Base-by-base conservation (phyloP, 2,113 vertebrate genomes). In the Ploceus nigricollis region DNA sequence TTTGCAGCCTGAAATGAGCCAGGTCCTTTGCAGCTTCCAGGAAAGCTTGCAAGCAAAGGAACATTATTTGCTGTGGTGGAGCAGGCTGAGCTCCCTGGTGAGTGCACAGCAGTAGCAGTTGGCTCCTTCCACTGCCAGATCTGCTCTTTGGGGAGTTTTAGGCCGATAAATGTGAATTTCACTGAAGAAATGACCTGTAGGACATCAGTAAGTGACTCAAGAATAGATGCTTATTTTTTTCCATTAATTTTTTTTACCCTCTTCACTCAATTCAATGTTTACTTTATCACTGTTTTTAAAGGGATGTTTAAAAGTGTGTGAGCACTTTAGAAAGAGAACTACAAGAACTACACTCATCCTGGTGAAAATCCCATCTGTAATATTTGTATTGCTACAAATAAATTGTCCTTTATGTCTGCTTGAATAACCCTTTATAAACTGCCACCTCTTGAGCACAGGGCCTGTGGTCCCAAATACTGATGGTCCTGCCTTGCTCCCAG, bases 371-470 rank as follows among this genome's bases (percentile, higher is more conserved):
- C 37, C 15, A 13, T 44, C 70, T 60, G 37, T 16, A 47, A 7
- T 58, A 13, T 37, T 63, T 82, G 11, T 28, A 2, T 39, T 58
- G 16, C 47, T 5, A 0, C n/a, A 1, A n/a, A n/a, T n/a, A n/a
- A n/a, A n/a, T 7, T 66, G 2, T 18, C 35, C 15, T 3, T 65
- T 44, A 13, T 20, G 9, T 19, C 5, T 28, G n/a, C 37, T 13
- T 1, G 10, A 63, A 17, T 12, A 81, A 42, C 14, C 1, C 39
- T 51, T 47, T 23, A 27, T n/a, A 21, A 68, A 35, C 30, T 2
- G 1, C 2, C 2, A 10, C n/a, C 48, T 45, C 27, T 11, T 15
- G 73, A 86, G 70, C 56, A n/a, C 22, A 23, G 66, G 16, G 27
- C 50, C 69, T 5, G 5, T 44, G 44, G 21, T 23, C 75, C 35